These are phyloP conservation scores for Poeciliopsis presidionis DNA, from an alignment of 2,797 vertebrate genomes.

Conservation along the genomic window DNA sequence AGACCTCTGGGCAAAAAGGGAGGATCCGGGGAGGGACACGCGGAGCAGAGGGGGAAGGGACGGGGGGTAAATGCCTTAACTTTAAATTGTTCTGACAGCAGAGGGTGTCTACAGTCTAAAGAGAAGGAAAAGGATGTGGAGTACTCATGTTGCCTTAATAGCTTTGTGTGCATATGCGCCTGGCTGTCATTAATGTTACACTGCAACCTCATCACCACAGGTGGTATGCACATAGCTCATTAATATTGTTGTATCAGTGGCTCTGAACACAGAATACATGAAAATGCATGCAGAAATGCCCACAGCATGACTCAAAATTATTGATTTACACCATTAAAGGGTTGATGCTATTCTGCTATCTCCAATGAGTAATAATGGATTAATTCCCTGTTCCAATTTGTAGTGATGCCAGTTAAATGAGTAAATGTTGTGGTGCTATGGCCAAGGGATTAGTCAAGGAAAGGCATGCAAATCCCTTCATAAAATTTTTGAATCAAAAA, in stretches of 20 bases:
- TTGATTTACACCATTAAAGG: constrained; percentile 49
- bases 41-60: constrained; percentile 57
- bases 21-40: constrained; percentile 62
- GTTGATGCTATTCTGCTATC: constrained; percentile 61
- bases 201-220: constrained; percentile 15
- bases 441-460: constrained; percentile 65
- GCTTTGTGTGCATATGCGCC: constrained; percentile 7
- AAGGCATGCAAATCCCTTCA: constrained; percentile 71
- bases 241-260: constrained; percentile 47
- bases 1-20: constrained; percentile 90
- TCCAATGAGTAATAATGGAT: constrained; percentile 74
- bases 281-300: constrained; percentile 39
- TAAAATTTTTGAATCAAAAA: constrained; percentile 56
- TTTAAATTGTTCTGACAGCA: constrained; percentile 76
- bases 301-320: constrained; percentile 49
- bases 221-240: constrained; percentile 31
- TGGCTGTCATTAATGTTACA: constrained; percentile 57
- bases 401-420: constrained; percentile 73
- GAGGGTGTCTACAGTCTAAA: constrained; percentile 60
- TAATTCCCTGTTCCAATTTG: constrained; percentile 75
- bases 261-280: constrained; percentile 28
- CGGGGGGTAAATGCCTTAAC: constrained; percentile 79
- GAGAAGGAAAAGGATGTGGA: constrained; percentile 53
- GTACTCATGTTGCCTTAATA: constrained; percentile 38
- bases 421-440: constrained; percentile 58